Evolutionary conservation across 2,797 vertebrate species (phyloP).

Genomic region (Hyperoplus lanceolatus): DNA sequence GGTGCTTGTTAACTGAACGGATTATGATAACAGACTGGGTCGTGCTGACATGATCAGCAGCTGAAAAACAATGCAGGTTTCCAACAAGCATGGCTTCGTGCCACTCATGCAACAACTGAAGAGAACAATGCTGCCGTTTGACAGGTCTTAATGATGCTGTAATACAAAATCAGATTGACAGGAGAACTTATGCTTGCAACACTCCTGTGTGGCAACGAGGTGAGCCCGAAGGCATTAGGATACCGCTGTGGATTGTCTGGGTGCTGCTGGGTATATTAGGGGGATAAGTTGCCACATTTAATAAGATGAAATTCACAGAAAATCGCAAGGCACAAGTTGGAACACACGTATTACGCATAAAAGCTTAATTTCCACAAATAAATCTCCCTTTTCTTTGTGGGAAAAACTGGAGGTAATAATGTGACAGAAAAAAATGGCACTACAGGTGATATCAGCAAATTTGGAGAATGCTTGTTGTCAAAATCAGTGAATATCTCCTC

Average conservation of each 20-base stretch:
- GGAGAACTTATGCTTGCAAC: conserved; percentile 56
- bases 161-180: conserved; percentile 65
- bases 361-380: conserved; percentile 1
- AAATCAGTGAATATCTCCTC: no score
- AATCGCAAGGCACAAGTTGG: not conserved
- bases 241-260: conserved; percentile 12
- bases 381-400: conserved; percentile 6
- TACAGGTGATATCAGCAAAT: not conserved
- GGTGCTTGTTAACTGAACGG: conserved; percentile 35
- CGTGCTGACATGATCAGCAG: conserved; percentile 27
- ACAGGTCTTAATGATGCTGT: conserved; percentile 63
- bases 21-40: conserved; percentile 54
- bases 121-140: conserved; percentile 67
- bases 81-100: conserved; percentile 26
- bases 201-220: conserved; percentile 42
- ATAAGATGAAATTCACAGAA: conserved; percentile 23
- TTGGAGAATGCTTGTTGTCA: no score
- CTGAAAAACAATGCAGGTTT: conserved; percentile 51
- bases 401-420: conserved; percentile 10
- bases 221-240: conserved; percentile 45
- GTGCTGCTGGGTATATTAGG: not conserved
- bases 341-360: not conserved
- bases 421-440: not conserved
- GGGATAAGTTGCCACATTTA: conserved; percentile 28
- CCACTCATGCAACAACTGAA: conserved; percentile 27